Conservation (phyloP, 2,888 invertebrate species). For the Lasioglossum calceatum region DNA sequence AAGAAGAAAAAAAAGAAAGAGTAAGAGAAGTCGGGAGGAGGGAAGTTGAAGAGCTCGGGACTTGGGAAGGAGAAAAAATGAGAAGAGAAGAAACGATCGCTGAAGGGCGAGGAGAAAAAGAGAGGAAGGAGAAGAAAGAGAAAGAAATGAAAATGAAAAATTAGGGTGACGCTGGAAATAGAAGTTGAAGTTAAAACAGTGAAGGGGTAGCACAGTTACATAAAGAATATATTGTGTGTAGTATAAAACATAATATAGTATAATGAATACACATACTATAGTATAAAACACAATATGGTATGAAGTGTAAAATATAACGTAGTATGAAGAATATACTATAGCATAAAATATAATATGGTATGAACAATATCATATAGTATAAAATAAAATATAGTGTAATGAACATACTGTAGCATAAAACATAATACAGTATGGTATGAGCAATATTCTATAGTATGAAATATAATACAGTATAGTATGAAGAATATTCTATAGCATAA, state of each 20-base stretch:
- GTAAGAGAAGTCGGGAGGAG: background rate
- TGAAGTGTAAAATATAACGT: background rate
- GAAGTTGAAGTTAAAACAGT: background rate
- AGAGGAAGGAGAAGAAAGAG: background rate
- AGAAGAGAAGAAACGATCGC: background rate
- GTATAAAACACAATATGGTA: background rate
- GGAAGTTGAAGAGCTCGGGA: background rate
- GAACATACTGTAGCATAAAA: background rate
- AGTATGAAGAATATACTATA: background rate
- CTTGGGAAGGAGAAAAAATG: background rate
- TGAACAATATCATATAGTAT: background rate
- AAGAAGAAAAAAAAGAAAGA: background rate
- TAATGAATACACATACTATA: background rate
- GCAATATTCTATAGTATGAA: background rate
- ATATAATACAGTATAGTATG: background rate
- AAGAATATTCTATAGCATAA: background rate
- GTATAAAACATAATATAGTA: background rate
- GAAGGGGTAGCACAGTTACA: background rate
- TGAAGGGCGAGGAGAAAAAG: background rate
- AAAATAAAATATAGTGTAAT: background rate
- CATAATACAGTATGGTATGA: fast-evolving
- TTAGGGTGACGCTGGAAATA: background rate
- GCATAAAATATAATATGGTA: background rate
- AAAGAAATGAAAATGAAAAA: background rate
- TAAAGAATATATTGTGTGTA: no score